Evolutionary conservation across 2,888 invertebrate species (phyloP).

Genomic region (Eubasilissa splendida): DNA sequence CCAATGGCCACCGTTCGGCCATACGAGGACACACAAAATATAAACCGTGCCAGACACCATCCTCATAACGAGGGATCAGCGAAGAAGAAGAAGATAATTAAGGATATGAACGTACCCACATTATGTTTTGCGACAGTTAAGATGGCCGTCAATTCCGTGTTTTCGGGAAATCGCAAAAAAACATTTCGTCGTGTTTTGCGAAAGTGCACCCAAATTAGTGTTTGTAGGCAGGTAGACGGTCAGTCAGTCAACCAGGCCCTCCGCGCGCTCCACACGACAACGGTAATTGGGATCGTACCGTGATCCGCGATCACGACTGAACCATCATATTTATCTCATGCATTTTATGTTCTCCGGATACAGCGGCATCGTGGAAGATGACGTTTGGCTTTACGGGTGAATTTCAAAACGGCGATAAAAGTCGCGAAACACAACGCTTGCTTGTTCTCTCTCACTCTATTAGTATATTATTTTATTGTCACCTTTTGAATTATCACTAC

Average conservation of each 20-base stretch:
- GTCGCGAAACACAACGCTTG: neutral
- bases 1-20: too few relatives aligned
- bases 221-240: neutral
- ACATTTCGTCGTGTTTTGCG: too few relatives aligned
- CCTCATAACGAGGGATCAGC: too few relatives aligned
- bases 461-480: neutral
- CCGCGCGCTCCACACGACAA: conserved; percentile 26
- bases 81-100: neutral
- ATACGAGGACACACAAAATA: too few relatives aligned
- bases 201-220: neutral
- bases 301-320: conserved; percentile 27
- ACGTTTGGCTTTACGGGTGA: neutral
- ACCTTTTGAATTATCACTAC: too few relatives aligned
- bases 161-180: too few relatives aligned
- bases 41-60: too few relatives aligned
- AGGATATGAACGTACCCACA: too few relatives aligned
- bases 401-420: neutral
- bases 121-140: too few relatives aligned
- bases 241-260: neutral
- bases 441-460: neutral
- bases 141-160: too few relatives aligned
- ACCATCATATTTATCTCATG: conserved; percentile 28
- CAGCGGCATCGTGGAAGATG: conserved; percentile 5
- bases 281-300: conserved; percentile 29
- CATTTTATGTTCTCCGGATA: conserved; percentile 20